Conservation (phyloP, 2,888 invertebrate species). For the Galeopsomyia nigrocyanea region DNA sequence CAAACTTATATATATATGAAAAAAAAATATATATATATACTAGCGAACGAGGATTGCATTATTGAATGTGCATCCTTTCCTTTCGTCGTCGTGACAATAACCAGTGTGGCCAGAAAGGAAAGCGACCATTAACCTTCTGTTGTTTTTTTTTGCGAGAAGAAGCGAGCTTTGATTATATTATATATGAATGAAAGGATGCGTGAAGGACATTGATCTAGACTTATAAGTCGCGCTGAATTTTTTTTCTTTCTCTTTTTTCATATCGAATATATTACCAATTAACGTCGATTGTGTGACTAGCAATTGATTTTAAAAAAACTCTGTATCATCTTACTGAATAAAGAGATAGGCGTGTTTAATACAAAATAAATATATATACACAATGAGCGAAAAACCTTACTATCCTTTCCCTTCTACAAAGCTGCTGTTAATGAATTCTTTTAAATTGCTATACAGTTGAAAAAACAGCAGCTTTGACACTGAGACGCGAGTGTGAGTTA, state of each 20-base stretch:
- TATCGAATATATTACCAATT: conserved; percentile 49
- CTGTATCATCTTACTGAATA: conserved; percentile 67
- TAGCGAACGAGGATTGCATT: conserved; percentile 36
- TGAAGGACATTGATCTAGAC: conserved; percentile 19
- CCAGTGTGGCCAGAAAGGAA: conserved; percentile 23
- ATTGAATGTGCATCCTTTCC: conserved; percentile 32
- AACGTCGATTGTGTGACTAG: conserved; percentile 60
- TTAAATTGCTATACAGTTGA: background rate
- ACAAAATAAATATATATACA: conserved; percentile 56
- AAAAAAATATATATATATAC: too few species aligned
- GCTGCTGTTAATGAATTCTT: background rate
- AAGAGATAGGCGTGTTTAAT: conserved; percentile 68
- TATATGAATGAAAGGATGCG: conserved; percentile 2
- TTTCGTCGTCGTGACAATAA: conserved; percentile 55
- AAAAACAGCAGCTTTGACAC: conserved; percentile 12
- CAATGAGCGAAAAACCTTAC: conserved; percentile 32
- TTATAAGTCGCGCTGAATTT: conserved; percentile 39
- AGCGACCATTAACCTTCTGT: conserved; percentile 15
- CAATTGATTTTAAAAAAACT: conserved; percentile 61
- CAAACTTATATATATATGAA: conserved; percentile 4
- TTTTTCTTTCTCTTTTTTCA: background rate
- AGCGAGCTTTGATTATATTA: conserved; percentile 17
- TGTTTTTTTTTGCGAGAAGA: conserved; percentile 14
- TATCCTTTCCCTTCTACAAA: conserved; percentile 35
- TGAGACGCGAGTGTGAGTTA: conserved; percentile 1